Evolutionary conservation across 2,113 vertebrate species (phyloP), one percentile per base, ranked within the genome.

Genomic region (Dinomys branickii): DNA sequence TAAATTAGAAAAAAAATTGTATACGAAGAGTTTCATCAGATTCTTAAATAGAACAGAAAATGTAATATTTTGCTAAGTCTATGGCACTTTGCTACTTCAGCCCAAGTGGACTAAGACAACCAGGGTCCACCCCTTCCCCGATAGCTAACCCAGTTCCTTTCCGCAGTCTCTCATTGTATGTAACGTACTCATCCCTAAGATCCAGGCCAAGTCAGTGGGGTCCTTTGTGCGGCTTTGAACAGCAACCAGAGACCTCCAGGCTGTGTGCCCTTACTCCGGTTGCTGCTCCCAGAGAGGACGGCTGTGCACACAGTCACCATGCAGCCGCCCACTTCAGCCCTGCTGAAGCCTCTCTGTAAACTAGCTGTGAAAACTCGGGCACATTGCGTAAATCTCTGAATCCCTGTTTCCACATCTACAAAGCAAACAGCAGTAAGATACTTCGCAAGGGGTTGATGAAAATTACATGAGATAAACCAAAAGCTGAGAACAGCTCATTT

Each of bases 391-490:
- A 80, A 83, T 83, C 44, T 89, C 56, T 78, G 26, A 77, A n/a
- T 30, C 35, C 82, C 33, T 83, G 14, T 24, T 73, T 87, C 38
- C 50, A 67, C 17, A 73, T 20, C 44, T 91, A 7, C 56, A 54
- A 75, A 41, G 65, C 67, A 20, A 24, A n/a, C 4, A 75, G 26
- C 47, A 67, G 69, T 78, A 85, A 58, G 47, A 73, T 59, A 87
- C 44, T 52, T 77, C 80, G 24, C 26, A n/a, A 12, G 8, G 1
- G 71, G 56, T 24, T 73, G 24, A 50, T 75, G 10, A 91, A 69
- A 19, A 81, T 90, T 86, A 65, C 91, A 59, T 78, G 61, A 88
- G 61, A 91, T 35, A 93, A 88, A 47, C 19, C 17, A 33, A 90
- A 26, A 38, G 5, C 83, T 65, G 58, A 91, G 35, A 71, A 85